phyloP scores from a whole-genome alignment of 2,113 vertebrate species.

The Crotalus horridus region DNA sequence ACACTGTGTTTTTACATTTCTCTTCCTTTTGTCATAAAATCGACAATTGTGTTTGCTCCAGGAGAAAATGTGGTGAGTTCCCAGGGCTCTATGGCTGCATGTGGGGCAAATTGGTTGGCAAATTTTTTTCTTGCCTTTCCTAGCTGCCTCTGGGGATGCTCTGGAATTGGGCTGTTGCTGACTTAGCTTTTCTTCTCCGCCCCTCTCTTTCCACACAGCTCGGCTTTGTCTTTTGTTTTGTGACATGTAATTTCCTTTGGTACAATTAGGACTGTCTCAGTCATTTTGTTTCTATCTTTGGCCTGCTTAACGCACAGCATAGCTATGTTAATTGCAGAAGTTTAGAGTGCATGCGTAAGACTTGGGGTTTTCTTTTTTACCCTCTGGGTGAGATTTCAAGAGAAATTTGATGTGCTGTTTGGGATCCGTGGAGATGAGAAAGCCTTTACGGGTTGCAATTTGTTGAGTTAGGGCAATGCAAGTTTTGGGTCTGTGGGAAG shows the following conservation, averaged over 20 bases:
- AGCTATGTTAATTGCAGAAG: slow-evolving; percentile 54
- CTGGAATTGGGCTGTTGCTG: slow-evolving; percentile 55
- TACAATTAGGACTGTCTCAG: slow-evolving; percentile 59
- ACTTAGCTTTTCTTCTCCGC: slow-evolving; percentile 54
- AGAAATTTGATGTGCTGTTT: slow-evolving; percentile 26
- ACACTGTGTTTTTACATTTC: slow-evolving; percentile 45
- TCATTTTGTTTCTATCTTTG: slow-evolving; percentile 64
- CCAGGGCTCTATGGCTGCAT: slow-evolving; percentile 33
- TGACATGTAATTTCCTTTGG: slow-evolving; percentile 49
- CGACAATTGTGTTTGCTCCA: slow-evolving; percentile 35
- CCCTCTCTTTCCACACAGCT: slow-evolving; percentile 58
- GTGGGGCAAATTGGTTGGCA: slow-evolving; percentile 43
- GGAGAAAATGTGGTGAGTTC: slow-evolving; percentile 35
- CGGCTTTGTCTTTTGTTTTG: slow-evolving; percentile 57
- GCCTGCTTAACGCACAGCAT: slow-evolving; percentile 55
- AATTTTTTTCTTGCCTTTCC: slow-evolving; percentile 45
- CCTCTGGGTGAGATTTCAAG: slow-evolving; percentile 1
- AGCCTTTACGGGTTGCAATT: not conserved
- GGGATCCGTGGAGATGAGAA: not conserved
- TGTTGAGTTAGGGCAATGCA: not conserved
- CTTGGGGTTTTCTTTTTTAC: slow-evolving; percentile 20
- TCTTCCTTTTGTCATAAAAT: slow-evolving; percentile 32
- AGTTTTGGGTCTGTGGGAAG: not conserved
- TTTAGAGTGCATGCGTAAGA: slow-evolving; percentile 1
- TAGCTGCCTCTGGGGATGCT: slow-evolving; percentile 53